phyloP scores from a whole-genome alignment of 2,113 vertebrate species.

The Scomber japonicus region DNA sequence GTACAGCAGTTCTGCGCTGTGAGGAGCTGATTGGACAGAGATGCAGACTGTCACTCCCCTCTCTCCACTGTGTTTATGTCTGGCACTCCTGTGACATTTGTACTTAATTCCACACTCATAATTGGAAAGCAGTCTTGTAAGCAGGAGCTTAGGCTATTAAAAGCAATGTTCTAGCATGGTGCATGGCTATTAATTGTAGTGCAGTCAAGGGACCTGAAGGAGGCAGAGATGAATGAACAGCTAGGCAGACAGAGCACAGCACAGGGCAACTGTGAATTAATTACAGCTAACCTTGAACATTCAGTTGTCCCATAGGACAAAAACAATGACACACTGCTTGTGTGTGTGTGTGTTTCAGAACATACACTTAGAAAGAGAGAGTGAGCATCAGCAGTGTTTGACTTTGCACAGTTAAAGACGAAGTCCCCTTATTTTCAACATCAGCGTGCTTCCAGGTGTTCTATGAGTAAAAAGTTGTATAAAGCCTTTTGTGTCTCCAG shows the following conservation, averaged over 20 bases:
- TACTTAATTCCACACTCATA: conserved; percentile 32
- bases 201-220: conserved; percentile 24
- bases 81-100: conserved; percentile 40
- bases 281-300: conserved; percentile 64
- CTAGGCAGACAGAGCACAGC: conserved; percentile 19
- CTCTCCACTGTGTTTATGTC: conserved; percentile 18
- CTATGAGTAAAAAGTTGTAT: no score
- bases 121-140: conserved; percentile 38
- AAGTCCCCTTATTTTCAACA: no score
- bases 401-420: no score
- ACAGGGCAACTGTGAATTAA: conserved; percentile 53
- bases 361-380: no score
- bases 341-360: conserved; percentile 14
- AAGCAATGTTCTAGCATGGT: conserved; percentile 17
- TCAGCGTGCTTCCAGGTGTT: no score
- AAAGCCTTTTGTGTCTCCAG: no score
- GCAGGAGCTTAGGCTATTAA: conserved; percentile 35
- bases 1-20: neutral
- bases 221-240: conserved; percentile 47
- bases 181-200: conserved; percentile 40
- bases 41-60: neutral
- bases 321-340: neutral
- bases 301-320: conserved; percentile 37
- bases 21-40: neutral
- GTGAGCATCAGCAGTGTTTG: no score